Evolutionary conservation across 2,888 invertebrate genomes (phyloP), one percentile per base, ranked within the genome.

Genomic region (Dicyrtomina minuta): DNA sequence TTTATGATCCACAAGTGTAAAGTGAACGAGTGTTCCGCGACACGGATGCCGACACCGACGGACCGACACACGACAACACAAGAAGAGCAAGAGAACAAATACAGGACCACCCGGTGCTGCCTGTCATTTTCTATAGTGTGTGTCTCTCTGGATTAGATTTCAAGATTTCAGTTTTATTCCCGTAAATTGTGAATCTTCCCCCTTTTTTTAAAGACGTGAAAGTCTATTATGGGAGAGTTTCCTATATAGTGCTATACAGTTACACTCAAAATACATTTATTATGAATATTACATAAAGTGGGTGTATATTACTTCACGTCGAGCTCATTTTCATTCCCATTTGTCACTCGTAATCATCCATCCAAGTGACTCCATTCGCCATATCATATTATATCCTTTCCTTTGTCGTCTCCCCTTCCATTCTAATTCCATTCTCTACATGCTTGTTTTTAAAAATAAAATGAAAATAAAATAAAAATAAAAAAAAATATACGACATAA

Each of bases 401-500:
- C 46, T 20, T 20, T 46, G 46, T 46, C 20, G n/a, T 46, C 46
- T 13, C 43, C 43, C 20, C n/a, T 46, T 46, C 20, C 20, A 17
- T 3, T 12, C 46, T 46, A 46, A 12, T 43, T 43, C 43, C 43
- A 10, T 13, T 43, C 10, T 33, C 4, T 33, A 33, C 33, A 33
- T 17, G n/a, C 46, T 20, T 46, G 46, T 12, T 46, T 12, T 46
- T 3, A 22, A 24, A 46, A 46, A 53, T n/a, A 53, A 53, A 22
- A 24, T 12, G 53, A 53, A 20, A 53, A 3, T 3, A 20, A 26
- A 56, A 26, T 13, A 22, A 56, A n/a, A 56, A 22, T 26, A 51
- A 17, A 51, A 56, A 26, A 15, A 56, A 56, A 56, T 26, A 53
- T 53, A n/a, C n/a, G n/a, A n/a, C n/a, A n/a, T n/a, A n/a, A n/a